These are phyloP conservation scores for Cremastinae sp. DNA, from an alignment of 2,888 invertebrate species.

Conservation along the genomic window DNA sequence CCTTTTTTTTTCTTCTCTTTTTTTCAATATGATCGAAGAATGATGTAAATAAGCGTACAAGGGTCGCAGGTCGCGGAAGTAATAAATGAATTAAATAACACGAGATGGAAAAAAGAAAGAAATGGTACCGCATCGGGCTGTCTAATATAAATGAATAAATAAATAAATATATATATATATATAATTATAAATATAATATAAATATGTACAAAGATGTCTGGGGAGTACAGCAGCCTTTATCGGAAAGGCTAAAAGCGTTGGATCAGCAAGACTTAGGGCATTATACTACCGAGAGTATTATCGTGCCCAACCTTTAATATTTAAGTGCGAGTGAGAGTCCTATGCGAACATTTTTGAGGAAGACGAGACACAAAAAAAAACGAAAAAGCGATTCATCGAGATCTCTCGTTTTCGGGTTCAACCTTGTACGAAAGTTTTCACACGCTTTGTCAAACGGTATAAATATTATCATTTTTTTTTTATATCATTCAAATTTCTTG, in stretches of 20 bases:
- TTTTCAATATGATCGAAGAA: conserved; percentile 5
- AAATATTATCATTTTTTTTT: conserved; percentile 37
- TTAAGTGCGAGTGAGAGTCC: conserved; percentile 80
- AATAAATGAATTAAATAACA: conserved; percentile 43
- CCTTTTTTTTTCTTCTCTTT: conserved; percentile 16
- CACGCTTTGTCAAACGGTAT: conserved; percentile 63
- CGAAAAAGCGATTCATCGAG: conserved; percentile 60
- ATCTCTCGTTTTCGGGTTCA: conserved; percentile 79
- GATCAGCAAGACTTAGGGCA: conserved; percentile 81
- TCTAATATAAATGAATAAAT: conserved; percentile 62
- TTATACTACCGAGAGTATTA: conserved; percentile 80
- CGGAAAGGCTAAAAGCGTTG: conserved; percentile 77
- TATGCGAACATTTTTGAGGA: conserved; percentile 65
- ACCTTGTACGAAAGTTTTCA: conserved; percentile 79
- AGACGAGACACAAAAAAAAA: conserved; percentile 60
- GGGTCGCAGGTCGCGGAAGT: conserved; percentile 50
- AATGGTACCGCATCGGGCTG: conserved; percentile 59
- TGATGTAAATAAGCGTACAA: conserved; percentile 49
- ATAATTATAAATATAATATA: conserved; percentile 67
- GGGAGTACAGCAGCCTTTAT: conserved; percentile 77
- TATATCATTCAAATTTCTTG: no score
- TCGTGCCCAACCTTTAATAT: conserved; percentile 80
- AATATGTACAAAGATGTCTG: conserved; percentile 74
- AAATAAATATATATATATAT: conserved; percentile 61
- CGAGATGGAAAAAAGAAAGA: conserved; percentile 32